A percentile compares a stretch with the other conserved stretches of the same genome.
These are phyloP conservation scores for Sabatieria punctata DNA, from an alignment of 2,888 invertebrate species.

Conservation along the genomic window DNA sequence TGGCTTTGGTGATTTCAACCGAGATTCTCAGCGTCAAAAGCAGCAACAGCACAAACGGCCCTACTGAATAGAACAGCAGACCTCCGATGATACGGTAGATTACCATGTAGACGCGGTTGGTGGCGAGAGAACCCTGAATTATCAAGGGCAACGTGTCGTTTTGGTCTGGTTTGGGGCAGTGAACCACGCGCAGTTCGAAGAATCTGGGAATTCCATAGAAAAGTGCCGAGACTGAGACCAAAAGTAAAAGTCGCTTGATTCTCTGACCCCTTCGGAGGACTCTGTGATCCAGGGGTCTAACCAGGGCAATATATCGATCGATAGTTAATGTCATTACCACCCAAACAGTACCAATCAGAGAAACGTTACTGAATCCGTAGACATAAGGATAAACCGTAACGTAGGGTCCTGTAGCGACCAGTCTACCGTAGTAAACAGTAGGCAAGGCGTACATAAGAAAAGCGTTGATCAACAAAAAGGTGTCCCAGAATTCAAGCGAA, in stretches of 20 bases:
- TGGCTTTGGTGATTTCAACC: too few species aligned
- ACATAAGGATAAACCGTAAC: too few species aligned
- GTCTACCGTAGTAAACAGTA: too few species aligned
- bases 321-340: conserved; percentile 15
- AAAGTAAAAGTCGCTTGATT: conserved; percentile 3
- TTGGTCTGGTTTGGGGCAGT: neutral
- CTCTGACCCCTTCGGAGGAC: neutral
- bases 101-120: conserved; percentile 14
- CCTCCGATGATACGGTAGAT: conserved; percentile 15
- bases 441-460: too few species aligned
- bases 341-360: too few species aligned
- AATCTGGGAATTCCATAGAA: conserved; percentile 13
- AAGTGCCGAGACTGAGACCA: conserved; percentile 11
- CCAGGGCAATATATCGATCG: conserved; percentile 14
- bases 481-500: too few species aligned
- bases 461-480: too few species aligned
- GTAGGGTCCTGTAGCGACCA: too few species aligned
- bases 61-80: conserved; percentile 14
- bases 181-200: conserved; percentile 12
- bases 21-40: conserved; percentile 9
- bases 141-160: conserved; percentile 2
- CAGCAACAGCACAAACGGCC: conserved; percentile 15
- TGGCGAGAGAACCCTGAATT: conserved; percentile 13
- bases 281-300: conserved; percentile 1
- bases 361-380: too few species aligned